Conservation (phyloP, 1,140 invertebrate species). For the Carposina sasakii region DNA sequence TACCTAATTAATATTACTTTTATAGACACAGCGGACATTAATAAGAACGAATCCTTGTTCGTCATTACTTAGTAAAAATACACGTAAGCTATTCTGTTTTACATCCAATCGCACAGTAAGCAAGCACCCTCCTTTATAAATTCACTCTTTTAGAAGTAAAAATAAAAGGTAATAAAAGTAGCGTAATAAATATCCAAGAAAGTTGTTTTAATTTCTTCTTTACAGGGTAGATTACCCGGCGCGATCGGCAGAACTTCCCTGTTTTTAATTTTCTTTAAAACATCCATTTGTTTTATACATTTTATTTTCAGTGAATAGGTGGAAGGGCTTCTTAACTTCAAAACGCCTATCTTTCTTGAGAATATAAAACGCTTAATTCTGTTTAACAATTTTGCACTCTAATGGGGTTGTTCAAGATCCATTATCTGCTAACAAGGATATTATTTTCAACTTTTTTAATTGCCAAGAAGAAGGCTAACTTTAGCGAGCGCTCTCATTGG, state of each 20-base stretch:
- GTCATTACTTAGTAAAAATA: too few species aligned
- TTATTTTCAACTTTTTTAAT: conserved; percentile 62
- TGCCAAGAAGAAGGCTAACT: conserved; percentile 51
- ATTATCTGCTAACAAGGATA: conserved; percentile 31
- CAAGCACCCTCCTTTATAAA: conserved; percentile 22
- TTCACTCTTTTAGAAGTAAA: conserved; percentile 24
- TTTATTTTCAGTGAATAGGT: conserved; percentile 64
- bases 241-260: conserved; percentile 63
- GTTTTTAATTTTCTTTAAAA: conserved; percentile 71
- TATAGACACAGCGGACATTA: too few species aligned
- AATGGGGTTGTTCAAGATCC: conserved; percentile 33
- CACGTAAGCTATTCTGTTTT: too few species aligned
- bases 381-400: conserved; percentile 42
- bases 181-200: conserved; percentile 68
- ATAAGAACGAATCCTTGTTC: too few species aligned
- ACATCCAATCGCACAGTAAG: too few species aligned
- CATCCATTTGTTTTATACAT: conserved; percentile 58
- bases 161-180: conserved; percentile 57
- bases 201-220: conserved; percentile 71
- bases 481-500: conserved; percentile 44
- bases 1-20: too few species aligned
- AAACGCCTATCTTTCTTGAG: conserved; percentile 49
- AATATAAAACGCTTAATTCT: conserved; percentile 36
- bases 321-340: conserved; percentile 62
- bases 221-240: conserved; percentile 64